Evolutionary conservation across 2,113 vertebrate genomes (phyloP).

Genomic region (Mastomys coucha): DNA sequence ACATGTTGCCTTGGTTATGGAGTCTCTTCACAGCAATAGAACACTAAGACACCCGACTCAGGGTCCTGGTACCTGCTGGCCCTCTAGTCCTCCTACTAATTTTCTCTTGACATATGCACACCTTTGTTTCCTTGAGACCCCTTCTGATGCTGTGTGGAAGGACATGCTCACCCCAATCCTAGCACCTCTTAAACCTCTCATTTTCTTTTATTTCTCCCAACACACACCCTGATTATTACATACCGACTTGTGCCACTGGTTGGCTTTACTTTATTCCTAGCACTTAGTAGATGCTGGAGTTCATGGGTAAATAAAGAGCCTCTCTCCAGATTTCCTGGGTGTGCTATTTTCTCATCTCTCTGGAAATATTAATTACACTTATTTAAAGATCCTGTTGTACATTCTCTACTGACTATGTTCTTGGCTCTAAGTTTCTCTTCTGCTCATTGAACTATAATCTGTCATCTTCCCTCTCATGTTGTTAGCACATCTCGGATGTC

Average conservation of each 20-base stretch:
- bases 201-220: not conserved
- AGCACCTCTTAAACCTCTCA: not conserved
- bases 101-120: not conserved
- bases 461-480: conserved; percentile 27
- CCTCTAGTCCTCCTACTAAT: not conserved
- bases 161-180: not conserved
- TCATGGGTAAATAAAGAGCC: not conserved
- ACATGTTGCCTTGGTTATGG: not conserved
- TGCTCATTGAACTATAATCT: not conserved
- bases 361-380: not conserved
- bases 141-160: not conserved
- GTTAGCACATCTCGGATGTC: not conserved
- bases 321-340: not conserved
- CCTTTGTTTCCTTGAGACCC: not conserved
- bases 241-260: not conserved
- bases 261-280: not conserved
- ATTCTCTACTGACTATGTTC: conserved; percentile 3
- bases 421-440: not conserved
- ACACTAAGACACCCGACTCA: not conserved
- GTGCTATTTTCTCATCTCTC: not conserved
- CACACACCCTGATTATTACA: no score
- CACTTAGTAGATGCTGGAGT: not conserved
- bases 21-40: not conserved
- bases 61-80: not conserved
- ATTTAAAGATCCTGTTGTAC: not conserved